phyloP scores from a whole-genome alignment of 2,888 invertebrate species.

The Nomada ferruginata region DNA sequence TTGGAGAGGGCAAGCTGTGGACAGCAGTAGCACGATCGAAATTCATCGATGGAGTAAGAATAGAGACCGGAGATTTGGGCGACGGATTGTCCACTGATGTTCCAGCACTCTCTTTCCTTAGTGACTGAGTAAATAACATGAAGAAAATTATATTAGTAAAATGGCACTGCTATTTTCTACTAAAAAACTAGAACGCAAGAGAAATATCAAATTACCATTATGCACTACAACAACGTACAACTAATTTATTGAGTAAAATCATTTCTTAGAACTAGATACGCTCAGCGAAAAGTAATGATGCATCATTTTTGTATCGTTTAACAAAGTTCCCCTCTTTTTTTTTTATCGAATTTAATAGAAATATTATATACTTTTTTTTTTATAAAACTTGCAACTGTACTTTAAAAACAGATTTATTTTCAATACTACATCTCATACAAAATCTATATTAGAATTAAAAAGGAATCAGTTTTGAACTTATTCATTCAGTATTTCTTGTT shows the following conservation, averaged over 20 bases:
- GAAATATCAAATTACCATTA: conserved; percentile 13
- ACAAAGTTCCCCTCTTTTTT: not conserved
- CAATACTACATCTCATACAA: conserved; percentile 78
- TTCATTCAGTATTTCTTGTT: conserved; percentile 55
- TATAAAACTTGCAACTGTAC: conserved; percentile 55
- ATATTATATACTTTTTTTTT: not conserved
- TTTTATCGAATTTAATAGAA: not conserved
- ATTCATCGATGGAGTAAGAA: conserved; percentile 66
- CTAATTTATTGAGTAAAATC: not conserved
- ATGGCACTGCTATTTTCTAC: conserved; percentile 28
- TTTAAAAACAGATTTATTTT: conserved; percentile 80
- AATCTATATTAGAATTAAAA: conserved; percentile 78
- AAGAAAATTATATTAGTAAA: conserved; percentile 67
- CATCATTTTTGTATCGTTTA: conserved; percentile 3
- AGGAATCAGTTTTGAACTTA: conserved; percentile 68
- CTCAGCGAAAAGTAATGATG: conserved; percentile 7
- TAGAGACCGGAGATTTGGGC: conserved; percentile 64
- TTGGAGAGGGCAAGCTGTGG: conserved; percentile 75
- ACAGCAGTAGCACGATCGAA: conserved; percentile 71
- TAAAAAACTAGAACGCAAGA: conserved; percentile 9
- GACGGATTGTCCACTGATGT: conserved; percentile 78
- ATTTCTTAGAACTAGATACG: conserved; percentile 1
- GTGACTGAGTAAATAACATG: conserved; percentile 76
- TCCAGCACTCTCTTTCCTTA: conserved; percentile 77
- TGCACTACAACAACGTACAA: conserved; percentile 20